Evolutionary conservation across 2,888 invertebrate genomes (phyloP).

Genomic region (Orgyia antiqua): DNA sequence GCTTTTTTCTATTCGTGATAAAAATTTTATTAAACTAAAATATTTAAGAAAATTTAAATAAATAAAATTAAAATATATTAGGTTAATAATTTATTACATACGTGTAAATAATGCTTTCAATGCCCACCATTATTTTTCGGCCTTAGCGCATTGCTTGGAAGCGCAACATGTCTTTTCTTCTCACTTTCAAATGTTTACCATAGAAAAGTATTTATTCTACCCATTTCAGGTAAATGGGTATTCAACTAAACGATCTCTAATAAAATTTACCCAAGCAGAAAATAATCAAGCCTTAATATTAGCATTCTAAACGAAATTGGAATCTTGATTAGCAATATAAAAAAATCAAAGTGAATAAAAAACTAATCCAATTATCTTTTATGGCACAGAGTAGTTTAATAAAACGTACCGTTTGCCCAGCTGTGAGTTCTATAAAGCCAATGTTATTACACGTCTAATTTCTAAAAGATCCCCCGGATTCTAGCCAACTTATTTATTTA

Average conservation of each 20-base stretch:
- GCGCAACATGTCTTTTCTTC: too few relatives aligned
- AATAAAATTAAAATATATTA: too few relatives aligned
- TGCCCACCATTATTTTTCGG: too few relatives aligned
- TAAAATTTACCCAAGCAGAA: conserved; percentile 1
- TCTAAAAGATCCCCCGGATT: conserved; percentile 9
- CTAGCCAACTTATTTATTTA: conserved; percentile 12
- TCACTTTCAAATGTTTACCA: too few relatives aligned
- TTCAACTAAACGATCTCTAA: not conserved
- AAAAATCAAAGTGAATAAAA: conserved; percentile 19
- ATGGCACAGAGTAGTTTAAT: conserved; percentile 21
- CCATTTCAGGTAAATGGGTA: too few relatives aligned
- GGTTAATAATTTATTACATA: too few relatives aligned
- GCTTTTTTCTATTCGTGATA: too few relatives aligned
- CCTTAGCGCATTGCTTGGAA: too few relatives aligned
- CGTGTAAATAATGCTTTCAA: too few relatives aligned
- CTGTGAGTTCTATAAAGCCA: conserved; percentile 11
- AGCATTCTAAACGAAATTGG: conserved; percentile 18
- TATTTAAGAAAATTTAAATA: too few relatives aligned
- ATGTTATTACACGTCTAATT: conserved; percentile 15
- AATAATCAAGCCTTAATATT: conserved; percentile 15
- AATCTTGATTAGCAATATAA: conserved; percentile 15
- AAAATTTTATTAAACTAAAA: too few relatives aligned
- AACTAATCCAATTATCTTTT: conserved; percentile 33
- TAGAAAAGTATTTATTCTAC: too few relatives aligned
- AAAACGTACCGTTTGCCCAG: conserved; percentile 14